Conservation (phyloP, 1,140 invertebrate species). For the Drosophila carrolli region DNA sequence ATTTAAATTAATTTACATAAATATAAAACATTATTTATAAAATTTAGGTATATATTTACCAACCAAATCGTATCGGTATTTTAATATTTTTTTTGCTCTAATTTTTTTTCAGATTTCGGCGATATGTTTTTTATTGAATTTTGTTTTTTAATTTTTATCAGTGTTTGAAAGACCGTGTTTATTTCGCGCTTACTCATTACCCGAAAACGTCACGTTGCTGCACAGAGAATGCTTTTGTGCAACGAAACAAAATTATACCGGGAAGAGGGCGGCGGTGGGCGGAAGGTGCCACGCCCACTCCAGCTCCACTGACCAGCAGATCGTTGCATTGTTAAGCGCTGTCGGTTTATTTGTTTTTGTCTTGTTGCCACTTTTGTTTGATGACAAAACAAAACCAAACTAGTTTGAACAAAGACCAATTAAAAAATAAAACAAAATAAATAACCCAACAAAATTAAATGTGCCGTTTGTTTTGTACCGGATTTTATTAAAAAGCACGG, state of each 20-base stretch:
- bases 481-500: conserved; percentile 19
- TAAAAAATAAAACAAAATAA: conserved; percentile 4
- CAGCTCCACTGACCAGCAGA: conserved; percentile 18
- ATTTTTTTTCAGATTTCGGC: neutral
- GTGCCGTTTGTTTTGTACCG: conserved; percentile 4
- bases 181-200: conserved; percentile 44
- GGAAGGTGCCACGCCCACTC: conserved; percentile 28
- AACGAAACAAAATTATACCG: conserved; percentile 1
- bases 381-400: conserved; percentile 21
- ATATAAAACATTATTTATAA: no score
- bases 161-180: conserved; percentile 20
- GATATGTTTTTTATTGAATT: neutral
- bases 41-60: no score
- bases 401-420: conserved; percentile 21
- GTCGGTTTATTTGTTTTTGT: conserved; percentile 12
- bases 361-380: neutral
- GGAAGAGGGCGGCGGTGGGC: neutral
- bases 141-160: neutral
- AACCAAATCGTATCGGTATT: neutral
- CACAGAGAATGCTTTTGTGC: conserved; percentile 29
- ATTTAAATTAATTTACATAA: no score
- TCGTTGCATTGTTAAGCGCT: conserved; percentile 33
- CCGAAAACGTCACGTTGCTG: conserved; percentile 47
- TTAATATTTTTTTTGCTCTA: neutral
- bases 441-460: conserved; percentile 22